Evolutionary conservation across 2,797 vertebrate genomes (phyloP).

Genomic region (Cirrhinus mrigala): DNA sequence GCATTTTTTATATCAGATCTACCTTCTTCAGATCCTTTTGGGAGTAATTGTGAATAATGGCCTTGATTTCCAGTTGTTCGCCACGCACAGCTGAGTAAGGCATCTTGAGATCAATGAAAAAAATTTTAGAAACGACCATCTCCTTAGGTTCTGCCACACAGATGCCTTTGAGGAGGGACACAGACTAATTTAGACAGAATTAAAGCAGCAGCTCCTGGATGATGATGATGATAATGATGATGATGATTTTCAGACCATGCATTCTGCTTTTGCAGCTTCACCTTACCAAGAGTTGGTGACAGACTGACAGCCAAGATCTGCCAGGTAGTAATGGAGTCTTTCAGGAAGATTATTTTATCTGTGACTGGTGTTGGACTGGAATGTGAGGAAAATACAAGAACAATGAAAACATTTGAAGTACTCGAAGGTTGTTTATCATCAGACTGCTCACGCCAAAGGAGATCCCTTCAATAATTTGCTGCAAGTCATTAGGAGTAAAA

Average conservation of each 20-base stretch:
- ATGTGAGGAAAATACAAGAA: not conserved
- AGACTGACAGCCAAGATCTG: slow-evolving; percentile 85
- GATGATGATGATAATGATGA: too few relatives aligned
- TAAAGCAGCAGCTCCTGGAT: too few relatives aligned
- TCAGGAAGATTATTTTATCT: slow-evolving; percentile 67
- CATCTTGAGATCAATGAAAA: slow-evolving; percentile 86
- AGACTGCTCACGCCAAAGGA: too few relatives aligned
- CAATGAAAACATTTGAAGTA: too few relatives aligned
- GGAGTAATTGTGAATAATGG: slow-evolving; percentile 80
- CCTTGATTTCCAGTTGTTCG: slow-evolving; percentile 83
- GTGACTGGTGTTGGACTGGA: slow-evolving; percentile 8
- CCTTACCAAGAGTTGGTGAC: slow-evolving; percentile 10
- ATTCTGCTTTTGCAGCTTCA: not conserved
- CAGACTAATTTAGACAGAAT: too few relatives aligned
- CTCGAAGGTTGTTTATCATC: too few relatives aligned
- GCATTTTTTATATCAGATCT: not conserved
- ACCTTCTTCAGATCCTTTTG: not conserved
- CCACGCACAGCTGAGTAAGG: slow-evolving; percentile 89
- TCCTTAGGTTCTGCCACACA: slow-evolving; percentile 87
- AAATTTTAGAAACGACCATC: slow-evolving; percentile 53
- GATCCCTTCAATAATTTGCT: too few relatives aligned
- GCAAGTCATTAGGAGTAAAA: too few relatives aligned
- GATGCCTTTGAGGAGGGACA: slow-evolving; percentile 75
- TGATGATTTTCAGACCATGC: not conserved
- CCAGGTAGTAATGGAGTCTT: slow-evolving; percentile 93